Base-by-base conservation (phyloP, 2,797 vertebrate genomes). In the Amniataba percoides region DNA sequence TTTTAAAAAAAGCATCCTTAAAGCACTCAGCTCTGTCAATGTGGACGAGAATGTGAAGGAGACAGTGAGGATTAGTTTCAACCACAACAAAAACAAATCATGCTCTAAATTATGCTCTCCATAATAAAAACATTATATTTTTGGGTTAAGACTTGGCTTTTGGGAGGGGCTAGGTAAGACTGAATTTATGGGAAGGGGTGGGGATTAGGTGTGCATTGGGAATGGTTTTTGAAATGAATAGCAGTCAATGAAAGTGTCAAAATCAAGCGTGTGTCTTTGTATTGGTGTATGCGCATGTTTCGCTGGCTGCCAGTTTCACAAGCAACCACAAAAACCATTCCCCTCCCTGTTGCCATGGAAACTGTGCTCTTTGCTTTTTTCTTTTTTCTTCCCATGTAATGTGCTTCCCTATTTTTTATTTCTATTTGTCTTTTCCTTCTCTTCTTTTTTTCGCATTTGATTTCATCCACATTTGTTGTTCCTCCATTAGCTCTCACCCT, bases 301-400 rank as follows among this genome's bases (percentile, higher is more conserved):
- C 67, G 75, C 25, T 53, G 13, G 64, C 63, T 70, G 62, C 51
- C 61, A 57, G 56, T 63, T 82, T 83, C 60, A 80, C 58, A 75
- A 74, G 67, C 64, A 49, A 53, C 70, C 68, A 80, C 61, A 25
- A 76, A 75, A 70, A 78, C 66, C 3, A 2, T 69, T 78, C 81
- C 77, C 82, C 72, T 82, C 80, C 71, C 70, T 60, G 90, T 92
- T 91, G 81, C 92, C 86, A 92, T 92, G 85, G 91, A 87, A 91
- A 93, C 92, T 88, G 87, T 52, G 72, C 53, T 64, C 36, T 78
- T 73, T 69, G 45, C 23, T 40, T 64, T 78, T 71, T 40, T 64
- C 77, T 71, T 60, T 31, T 31, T 65, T 69, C 15, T 39, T 11
- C 9, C 14, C 40, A 49, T 63, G 36, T 49, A 56, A 31, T 13